Conservation (phyloP, 2,797 vertebrate species). For the Octomys mimax region DNA sequence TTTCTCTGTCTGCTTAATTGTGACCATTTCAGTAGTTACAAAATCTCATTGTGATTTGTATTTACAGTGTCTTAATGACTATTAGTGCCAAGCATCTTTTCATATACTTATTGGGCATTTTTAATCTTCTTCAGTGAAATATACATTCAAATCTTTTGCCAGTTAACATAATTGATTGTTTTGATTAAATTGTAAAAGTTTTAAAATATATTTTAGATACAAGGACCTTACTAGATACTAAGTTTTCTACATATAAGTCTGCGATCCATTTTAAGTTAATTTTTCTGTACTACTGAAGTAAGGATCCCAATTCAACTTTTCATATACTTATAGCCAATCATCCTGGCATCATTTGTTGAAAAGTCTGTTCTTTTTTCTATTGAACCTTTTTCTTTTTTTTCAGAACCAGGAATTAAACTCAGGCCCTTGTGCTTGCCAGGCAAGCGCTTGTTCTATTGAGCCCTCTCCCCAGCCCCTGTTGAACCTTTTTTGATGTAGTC, state of each 20-base stretch:
- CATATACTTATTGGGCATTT: neutral
- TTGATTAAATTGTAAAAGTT: conserved; percentile 40
- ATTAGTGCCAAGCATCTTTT: neutral
- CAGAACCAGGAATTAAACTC: too few species aligned
- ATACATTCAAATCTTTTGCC: neutral
- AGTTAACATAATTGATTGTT: neutral
- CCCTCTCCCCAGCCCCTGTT: too few species aligned
- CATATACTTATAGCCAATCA: neutral
- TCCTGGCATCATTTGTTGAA: neutral
- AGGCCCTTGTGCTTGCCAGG: too few species aligned
- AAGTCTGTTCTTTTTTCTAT: neutral
- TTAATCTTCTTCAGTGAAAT: neutral
- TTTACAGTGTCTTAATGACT: neutral
- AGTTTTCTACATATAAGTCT: conserved; percentile 33
- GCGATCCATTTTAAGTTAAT: neutral
- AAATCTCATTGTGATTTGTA: neutral
- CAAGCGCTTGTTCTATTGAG: too few species aligned
- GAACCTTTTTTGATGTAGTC: neutral
- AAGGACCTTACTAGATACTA: neutral
- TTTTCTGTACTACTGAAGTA: conserved; percentile 34
- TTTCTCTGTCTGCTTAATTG: conserved; percentile 19
- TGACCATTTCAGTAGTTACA: neutral
- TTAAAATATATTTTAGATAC: conserved; percentile 18
- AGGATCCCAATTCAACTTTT: neutral
- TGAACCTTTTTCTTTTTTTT: neutral